These are phyloP conservation scores for Mallateleia sp. DNA, from an alignment of 2,888 invertebrate genomes.

Conservation along the genomic window DNA sequence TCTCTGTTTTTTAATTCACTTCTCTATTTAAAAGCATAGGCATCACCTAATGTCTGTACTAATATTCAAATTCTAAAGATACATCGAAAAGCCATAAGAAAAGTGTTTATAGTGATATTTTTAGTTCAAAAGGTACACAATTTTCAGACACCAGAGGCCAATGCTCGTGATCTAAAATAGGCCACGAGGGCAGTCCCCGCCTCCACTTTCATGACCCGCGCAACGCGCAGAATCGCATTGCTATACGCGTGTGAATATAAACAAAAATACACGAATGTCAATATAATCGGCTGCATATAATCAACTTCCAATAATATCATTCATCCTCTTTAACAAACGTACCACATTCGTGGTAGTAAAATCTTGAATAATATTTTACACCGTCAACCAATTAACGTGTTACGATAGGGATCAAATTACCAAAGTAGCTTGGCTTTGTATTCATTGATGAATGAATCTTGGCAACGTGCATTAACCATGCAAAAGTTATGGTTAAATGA, in stretches of 20 bases:
- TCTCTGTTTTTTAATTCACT: no score
- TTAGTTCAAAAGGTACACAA: constrained; percentile 67
- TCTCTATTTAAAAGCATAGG: neutral
- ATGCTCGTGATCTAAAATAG: constrained; percentile 74
- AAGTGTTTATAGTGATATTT: constrained; percentile 44
- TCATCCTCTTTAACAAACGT: neutral
- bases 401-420: no score
- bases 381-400: no score
- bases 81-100: constrained; percentile 22
- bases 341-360: no score
- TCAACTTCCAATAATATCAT: constrained; percentile 34
- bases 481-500: neutral
- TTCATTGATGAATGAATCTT: constrained; percentile 20
- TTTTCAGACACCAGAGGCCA: constrained; percentile 70
- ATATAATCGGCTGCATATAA: constrained; percentile 46
- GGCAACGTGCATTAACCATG: constrained; percentile 8
- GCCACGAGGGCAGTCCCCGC: constrained; percentile 74
- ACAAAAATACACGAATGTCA: constrained; percentile 59
- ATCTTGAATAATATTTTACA: no score
- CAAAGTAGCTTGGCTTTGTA: neutral
- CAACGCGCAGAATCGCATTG: constrained; percentile 70
- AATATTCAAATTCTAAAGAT: constrained; percentile 6
- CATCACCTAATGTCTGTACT: neutral
- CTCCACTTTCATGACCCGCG: constrained; percentile 65
- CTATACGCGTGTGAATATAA: constrained; percentile 61